Evolutionary conservation across 2,888 invertebrate species (phyloP).

Genomic region (Lycophotia porphyrea): DNA sequence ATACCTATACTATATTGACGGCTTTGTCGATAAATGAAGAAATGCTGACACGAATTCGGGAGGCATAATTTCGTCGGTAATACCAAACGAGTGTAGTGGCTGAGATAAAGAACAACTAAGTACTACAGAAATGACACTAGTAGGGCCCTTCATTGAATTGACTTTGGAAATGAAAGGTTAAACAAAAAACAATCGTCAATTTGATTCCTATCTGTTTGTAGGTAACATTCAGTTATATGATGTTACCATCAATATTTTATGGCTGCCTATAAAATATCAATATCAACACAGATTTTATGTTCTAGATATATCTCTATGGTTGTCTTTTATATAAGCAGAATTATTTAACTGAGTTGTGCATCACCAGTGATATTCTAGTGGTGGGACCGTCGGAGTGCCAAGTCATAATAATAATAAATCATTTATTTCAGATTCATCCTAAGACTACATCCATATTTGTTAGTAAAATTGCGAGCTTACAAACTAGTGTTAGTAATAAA

Average conservation of each 20-base stretch:
- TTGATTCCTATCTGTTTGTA: conserved; percentile 20
- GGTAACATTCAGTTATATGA: neutral
- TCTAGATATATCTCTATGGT: neutral
- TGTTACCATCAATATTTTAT: conserved; percentile 26
- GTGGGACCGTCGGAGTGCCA: too few species aligned
- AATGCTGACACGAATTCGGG: too few species aligned
- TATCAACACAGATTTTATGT: conserved; percentile 13
- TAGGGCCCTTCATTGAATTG: neutral
- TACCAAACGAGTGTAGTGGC: too few species aligned
- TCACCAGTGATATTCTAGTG: too few species aligned
- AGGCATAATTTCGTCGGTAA: neutral
- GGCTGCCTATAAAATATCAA: conserved; percentile 27
- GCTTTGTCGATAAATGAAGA: neutral
- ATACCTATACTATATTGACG: too few species aligned
- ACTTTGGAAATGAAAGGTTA: neutral
- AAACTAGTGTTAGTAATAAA: too few species aligned
- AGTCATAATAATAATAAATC: too few species aligned
- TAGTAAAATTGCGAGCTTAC: too few species aligned
- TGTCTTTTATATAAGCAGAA: neutral
- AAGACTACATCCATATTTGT: too few species aligned
- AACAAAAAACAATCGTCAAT: conserved; percentile 7
- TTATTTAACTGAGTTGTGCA: neutral
- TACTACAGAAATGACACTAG: neutral
- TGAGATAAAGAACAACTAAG: too few species aligned
- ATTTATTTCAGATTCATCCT: too few species aligned